Evolutionary conservation across 2,113 vertebrate genomes (phyloP).

Genomic region (Amphiprion ocellaris): DNA sequence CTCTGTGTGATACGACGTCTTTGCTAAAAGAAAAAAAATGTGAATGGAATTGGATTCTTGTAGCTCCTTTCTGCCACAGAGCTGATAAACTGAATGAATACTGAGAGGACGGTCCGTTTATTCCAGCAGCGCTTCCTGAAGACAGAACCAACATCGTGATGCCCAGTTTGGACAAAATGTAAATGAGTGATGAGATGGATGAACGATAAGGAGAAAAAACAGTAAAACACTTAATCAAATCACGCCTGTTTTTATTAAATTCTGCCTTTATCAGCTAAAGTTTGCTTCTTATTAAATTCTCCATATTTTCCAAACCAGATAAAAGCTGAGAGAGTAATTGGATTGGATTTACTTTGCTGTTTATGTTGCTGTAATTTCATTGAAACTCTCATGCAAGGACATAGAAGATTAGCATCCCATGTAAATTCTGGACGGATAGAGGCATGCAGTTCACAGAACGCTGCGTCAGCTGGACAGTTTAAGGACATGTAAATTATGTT

Average conservation of each 20-base stretch:
- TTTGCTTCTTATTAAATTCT: constrained; percentile 27
- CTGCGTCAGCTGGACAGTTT: constrained; percentile 16
- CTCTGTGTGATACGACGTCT: no score
- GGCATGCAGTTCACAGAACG: constrained; percentile 6
- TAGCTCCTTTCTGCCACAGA: no score
- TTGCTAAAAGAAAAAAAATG: no score
- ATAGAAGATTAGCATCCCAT: constrained; percentile 2
- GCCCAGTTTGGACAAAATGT: neutral
- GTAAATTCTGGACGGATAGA: neutral
- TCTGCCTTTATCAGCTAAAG: constrained; percentile 7
- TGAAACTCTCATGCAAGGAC: constrained; percentile 18
- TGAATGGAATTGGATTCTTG: no score
- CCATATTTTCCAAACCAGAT: constrained; percentile 10
- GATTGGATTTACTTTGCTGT: constrained; percentile 16
- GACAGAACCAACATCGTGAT: no score
- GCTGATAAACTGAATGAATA: no score
- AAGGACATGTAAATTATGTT: constrained; percentile 8
- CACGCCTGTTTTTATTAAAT: constrained; percentile 1
- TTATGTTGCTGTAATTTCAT: constrained; percentile 25
- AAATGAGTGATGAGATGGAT: neutral
- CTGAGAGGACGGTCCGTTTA: no score
- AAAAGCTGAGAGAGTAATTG: constrained; percentile 6
- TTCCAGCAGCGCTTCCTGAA: no score
- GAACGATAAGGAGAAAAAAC: neutral
- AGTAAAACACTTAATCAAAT: constrained; percentile 14